A percentile compares a stretch with the other conserved stretches of the same genome.
Evolutionary conservation across 2,888 invertebrate genomes (phyloP).

Genomic region (Meandrusa payeni): DNA sequence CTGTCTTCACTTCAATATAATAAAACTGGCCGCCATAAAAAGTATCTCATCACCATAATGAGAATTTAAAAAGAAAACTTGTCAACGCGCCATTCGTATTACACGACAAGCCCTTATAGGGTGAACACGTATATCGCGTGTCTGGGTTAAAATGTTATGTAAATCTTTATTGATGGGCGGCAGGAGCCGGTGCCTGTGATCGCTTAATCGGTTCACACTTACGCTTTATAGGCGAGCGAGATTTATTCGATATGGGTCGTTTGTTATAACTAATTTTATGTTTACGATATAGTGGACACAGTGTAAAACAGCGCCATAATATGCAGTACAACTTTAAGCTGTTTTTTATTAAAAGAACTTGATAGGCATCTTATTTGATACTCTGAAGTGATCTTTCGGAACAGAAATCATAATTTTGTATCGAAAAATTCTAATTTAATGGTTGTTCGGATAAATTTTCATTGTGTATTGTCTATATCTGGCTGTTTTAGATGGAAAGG

Average conservation of each 20-base stretch:
- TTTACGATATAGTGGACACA: background rate
- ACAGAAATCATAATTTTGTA: too few species aligned
- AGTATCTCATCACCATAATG: background rate
- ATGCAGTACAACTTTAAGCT: too few species aligned
- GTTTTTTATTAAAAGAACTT: too few species aligned
- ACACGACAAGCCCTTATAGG: conserved; percentile 12
- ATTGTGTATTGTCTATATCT: too few species aligned
- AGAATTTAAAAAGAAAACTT: conserved; percentile 11
- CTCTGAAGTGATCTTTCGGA: too few species aligned
- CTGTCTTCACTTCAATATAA: too few species aligned
- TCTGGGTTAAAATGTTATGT: conserved; percentile 9
- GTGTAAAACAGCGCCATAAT: conserved; percentile 5
- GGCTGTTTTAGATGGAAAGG: too few species aligned
- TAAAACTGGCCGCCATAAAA: too few species aligned
- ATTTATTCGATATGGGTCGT: conserved; percentile 18
- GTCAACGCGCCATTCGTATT: conserved; percentile 14
- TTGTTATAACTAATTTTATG: conserved; percentile 1
- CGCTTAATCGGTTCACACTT: conserved; percentile 23
- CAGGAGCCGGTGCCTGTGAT: conserved; percentile 16
- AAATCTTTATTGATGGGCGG: conserved; percentile 22
- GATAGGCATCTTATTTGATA: too few species aligned
- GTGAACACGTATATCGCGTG: conserved; percentile 17
- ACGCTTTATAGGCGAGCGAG: conserved; percentile 15
- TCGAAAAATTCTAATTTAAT: too few species aligned
- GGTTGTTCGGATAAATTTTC: too few species aligned